Conservation (phyloP, 1,140 invertebrate species). For the Drosophila erecta region DNA sequence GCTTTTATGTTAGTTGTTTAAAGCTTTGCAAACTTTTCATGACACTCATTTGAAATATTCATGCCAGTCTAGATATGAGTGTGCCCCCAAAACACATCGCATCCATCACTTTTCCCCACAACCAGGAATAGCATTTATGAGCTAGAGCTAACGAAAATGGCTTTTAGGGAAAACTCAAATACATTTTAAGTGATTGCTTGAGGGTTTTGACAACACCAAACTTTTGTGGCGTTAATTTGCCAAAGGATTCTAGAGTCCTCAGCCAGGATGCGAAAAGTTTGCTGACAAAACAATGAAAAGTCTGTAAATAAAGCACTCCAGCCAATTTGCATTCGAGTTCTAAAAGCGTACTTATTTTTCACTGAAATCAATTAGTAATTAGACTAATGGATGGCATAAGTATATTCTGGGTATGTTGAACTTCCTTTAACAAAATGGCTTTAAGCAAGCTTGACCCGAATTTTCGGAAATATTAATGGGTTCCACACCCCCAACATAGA, state of each 20-base stretch:
- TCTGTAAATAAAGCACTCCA: not conserved
- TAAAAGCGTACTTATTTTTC: not conserved
- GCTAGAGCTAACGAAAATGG: slow-evolving; percentile 15
- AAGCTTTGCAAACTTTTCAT: slow-evolving; percentile 28
- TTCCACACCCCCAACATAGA: not conserved
- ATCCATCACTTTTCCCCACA: slow-evolving; percentile 12
- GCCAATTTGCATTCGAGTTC: slow-evolving; percentile 4
- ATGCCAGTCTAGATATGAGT: slow-evolving; percentile 16
- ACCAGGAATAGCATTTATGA: slow-evolving; percentile 23
- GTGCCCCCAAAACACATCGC: slow-evolving; percentile 27
- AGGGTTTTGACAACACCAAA: slow-evolving; percentile 18
- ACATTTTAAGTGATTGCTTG: slow-evolving; percentile 61
- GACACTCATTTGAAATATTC: slow-evolving; percentile 27
- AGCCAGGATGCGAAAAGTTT: slow-evolving; percentile 23
- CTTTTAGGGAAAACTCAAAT: slow-evolving; percentile 28
- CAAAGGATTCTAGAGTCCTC: slow-evolving; percentile 13
- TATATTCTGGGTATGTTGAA: not conserved
- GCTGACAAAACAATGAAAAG: slow-evolving; percentile 2
- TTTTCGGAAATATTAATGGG: not conserved
- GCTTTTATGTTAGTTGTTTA: slow-evolving; percentile 32
- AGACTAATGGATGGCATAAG: not conserved
- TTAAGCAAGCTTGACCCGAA: not conserved
- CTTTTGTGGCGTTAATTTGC: slow-evolving; percentile 47
- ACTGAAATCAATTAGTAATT: slow-evolving; percentile 32
- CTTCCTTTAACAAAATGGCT: not conserved